phyloP scores from a whole-genome alignment of 2,797 vertebrate genomes.

The Poeciliopsis presidionis region DNA sequence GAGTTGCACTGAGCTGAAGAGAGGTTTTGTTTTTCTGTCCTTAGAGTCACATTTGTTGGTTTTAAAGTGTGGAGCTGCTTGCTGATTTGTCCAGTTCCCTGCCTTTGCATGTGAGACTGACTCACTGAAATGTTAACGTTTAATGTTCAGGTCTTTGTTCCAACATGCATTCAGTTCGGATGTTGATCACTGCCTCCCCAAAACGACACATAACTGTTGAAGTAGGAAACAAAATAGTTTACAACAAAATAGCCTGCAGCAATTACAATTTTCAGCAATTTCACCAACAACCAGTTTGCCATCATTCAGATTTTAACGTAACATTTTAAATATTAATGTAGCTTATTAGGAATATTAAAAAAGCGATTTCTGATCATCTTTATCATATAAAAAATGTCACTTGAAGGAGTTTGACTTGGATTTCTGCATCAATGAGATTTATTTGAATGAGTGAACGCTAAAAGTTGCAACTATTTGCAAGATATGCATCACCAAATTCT shows the following conservation, averaged over 20 bases:
- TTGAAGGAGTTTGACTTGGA: neutral
- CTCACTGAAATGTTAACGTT: conserved; percentile 8
- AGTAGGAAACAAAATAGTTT: neutral
- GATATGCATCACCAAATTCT: neutral
- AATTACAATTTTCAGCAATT: neutral
- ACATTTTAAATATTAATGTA: neutral
- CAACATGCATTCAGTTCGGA: neutral
- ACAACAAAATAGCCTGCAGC: neutral
- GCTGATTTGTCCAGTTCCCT: conserved; percentile 37
- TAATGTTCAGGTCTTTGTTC: conserved; percentile 5
- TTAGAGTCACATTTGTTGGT: conserved; percentile 11
- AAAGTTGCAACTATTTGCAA: neutral
- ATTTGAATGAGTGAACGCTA: neutral
- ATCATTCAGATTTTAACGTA: neutral
- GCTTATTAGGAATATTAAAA: neutral
- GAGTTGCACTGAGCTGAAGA: neutral
- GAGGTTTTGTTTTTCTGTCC: conserved; percentile 5
- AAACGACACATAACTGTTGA: neutral
- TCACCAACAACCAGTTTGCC: neutral
- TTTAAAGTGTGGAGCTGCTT: conserved; percentile 33
- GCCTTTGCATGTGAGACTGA: conserved; percentile 57
- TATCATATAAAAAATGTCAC: neutral
- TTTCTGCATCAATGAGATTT: neutral
- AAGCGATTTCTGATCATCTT: neutral
- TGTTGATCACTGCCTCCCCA: conserved; percentile 6